A percentile compares a stretch with the other conserved stretches of the same genome.
These are phyloP conservation scores for Drosophila nikananu DNA, from an alignment of 1,140 invertebrate genomes.

Conservation along the genomic window DNA sequence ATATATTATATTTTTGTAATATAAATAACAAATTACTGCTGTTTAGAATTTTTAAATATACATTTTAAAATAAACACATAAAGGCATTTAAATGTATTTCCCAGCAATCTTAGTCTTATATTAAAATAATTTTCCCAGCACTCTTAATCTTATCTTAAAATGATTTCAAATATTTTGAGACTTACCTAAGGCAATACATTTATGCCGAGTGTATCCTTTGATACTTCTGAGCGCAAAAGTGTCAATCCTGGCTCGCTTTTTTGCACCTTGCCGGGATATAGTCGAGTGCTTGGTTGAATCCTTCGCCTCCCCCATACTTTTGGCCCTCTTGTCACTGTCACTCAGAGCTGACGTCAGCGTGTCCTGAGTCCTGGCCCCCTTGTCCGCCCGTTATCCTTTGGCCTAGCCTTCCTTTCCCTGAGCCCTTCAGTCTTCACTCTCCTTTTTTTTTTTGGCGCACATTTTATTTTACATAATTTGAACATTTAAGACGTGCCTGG, in stretches of 20 bases:
- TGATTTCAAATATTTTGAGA: background rate
- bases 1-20: too few relatives aligned
- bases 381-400: slow-evolving; percentile 8
- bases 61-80: too few relatives aligned
- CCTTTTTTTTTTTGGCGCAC: slow-evolving; percentile 56
- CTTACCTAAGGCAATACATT: background rate
- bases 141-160: background rate
- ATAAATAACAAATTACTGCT: background rate
- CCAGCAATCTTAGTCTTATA: background rate
- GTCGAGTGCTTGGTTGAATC: slow-evolving; percentile 60
- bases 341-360: slow-evolving; percentile 77
- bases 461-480: slow-evolving; percentile 84
- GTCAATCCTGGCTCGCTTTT: slow-evolving; percentile 58
- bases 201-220: slow-evolving; percentile 4
- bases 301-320: slow-evolving; percentile 17
- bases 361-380: background rate
- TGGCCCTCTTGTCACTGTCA: slow-evolving; percentile 59
- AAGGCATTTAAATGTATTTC: background rate
- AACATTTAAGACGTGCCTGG: slow-evolving; percentile 82
- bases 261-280: slow-evolving; percentile 78
- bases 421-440: background rate
- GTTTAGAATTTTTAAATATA: background rate
- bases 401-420: slow-evolving; percentile 10
- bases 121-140: background rate
- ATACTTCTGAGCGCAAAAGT: slow-evolving; percentile 25